phyloP scores from a whole-genome alignment of 2,113 vertebrate genomes.

The Vidua macroura region DNA sequence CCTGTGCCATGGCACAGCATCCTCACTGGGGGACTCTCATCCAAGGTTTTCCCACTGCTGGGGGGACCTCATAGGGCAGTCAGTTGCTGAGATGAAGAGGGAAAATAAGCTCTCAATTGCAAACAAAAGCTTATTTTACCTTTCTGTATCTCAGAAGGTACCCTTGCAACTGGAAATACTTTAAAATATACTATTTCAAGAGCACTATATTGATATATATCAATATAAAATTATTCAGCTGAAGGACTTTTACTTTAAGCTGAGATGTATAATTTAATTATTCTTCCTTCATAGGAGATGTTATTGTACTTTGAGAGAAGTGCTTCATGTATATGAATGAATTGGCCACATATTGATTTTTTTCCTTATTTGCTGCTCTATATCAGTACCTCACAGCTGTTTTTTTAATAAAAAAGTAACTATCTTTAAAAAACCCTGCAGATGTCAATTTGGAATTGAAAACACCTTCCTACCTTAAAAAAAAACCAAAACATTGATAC shows the following conservation, averaged over 20 bases:
- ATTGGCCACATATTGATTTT: not conserved
- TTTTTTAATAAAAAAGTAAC: not conserved
- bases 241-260: not conserved
- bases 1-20: not conserved
- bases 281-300: not conserved
- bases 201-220: not conserved
- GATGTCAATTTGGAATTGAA: not conserved
- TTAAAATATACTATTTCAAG: not conserved
- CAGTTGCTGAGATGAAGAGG: not conserved
- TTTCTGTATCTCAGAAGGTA: not conserved
- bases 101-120: not conserved
- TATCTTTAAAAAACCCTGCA: not conserved
- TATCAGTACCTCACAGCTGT: not conserved
- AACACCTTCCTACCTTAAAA: not conserved
- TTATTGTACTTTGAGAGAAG: not conserved
- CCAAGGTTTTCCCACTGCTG: not conserved
- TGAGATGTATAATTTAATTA: not conserved
- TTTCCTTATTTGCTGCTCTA: not conserved
- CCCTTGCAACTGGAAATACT: not conserved
- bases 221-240: not conserved
- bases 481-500: not conserved
- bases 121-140: not conserved
- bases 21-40: not conserved
- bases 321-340: not conserved
- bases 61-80: not conserved